phyloP scores from a whole-genome alignment of 2,797 vertebrate genomes.

The Eupleurogrammus muticus region DNA sequence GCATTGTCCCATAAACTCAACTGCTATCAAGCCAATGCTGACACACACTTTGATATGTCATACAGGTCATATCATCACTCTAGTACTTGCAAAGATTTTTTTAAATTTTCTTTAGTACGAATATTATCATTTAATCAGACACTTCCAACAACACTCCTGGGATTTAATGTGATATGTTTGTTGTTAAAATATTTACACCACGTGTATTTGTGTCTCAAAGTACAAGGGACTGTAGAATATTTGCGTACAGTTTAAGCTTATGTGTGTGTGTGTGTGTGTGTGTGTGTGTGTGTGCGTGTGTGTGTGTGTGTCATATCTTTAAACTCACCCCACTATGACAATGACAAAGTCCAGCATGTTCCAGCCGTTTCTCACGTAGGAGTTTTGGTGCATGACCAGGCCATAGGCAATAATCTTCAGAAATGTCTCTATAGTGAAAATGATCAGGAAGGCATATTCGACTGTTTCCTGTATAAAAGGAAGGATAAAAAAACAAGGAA shows the following conservation, averaged over 20 bases:
- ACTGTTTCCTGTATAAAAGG: slow-evolving; percentile 93
- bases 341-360: slow-evolving; percentile 99
- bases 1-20: too few relatives aligned
- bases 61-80: too few relatives aligned
- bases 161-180: too few relatives aligned
- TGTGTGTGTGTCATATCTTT: neutral
- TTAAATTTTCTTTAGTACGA: too few relatives aligned
- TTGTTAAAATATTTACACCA: neutral
- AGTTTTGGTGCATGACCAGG: slow-evolving; percentile 97
- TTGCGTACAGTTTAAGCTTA: neutral
- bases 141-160: too few relatives aligned
- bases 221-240: neutral
- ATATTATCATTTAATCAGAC: too few relatives aligned
- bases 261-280: neutral
- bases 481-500: neutral
- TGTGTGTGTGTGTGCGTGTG: neutral
- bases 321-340: slow-evolving; percentile 96
- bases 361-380: slow-evolving; percentile 98
- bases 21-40: too few relatives aligned
- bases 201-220: neutral
- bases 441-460: slow-evolving; percentile 99
- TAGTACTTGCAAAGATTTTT: too few relatives aligned
- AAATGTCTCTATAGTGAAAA: slow-evolving; percentile 99
- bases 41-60: too few relatives aligned
- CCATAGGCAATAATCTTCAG: slow-evolving; percentile 99